Evolutionary conservation across 2,113 vertebrate species (phyloP).

Genomic region (Chrysochloris asiatica): DNA sequence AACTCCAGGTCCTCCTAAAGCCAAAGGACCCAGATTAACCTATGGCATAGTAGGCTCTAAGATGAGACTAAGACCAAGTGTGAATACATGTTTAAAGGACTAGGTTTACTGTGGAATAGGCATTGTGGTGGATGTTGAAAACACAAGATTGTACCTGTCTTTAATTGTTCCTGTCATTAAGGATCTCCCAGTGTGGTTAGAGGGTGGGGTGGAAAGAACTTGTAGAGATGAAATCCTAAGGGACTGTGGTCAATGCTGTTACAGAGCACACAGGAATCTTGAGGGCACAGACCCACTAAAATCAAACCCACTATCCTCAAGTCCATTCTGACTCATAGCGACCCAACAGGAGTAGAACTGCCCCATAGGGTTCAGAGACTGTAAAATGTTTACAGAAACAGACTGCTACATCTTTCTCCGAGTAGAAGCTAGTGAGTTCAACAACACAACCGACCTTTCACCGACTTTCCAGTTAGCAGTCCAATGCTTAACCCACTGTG

Average conservation of each 20-base stretch:
- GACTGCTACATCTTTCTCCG: too few species aligned
- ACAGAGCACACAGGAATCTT: not conserved
- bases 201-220: not conserved
- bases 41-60: not conserved
- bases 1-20: not conserved
- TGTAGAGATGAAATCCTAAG: not conserved
- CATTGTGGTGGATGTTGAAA: not conserved
- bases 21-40: constrained; percentile 12
- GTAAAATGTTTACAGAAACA: too few species aligned
- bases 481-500: too few species aligned
- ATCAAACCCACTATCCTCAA: too few species aligned
- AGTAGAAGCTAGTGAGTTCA: too few species aligned
- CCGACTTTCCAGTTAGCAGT: too few species aligned
- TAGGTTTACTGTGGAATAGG: not conserved
- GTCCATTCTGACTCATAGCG: too few species aligned
- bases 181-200: not conserved
- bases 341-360: too few species aligned
- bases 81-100: not conserved
- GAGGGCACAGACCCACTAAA: too few species aligned
- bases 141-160: too few species aligned
- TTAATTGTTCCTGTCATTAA: not conserved
- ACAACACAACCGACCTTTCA: too few species aligned
- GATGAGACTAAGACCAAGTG: not conserved
- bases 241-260: not conserved
- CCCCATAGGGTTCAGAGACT: too few species aligned